Conservation (phyloP, 2,797 vertebrate genomes). For the Ficedula albicollis region DNA sequence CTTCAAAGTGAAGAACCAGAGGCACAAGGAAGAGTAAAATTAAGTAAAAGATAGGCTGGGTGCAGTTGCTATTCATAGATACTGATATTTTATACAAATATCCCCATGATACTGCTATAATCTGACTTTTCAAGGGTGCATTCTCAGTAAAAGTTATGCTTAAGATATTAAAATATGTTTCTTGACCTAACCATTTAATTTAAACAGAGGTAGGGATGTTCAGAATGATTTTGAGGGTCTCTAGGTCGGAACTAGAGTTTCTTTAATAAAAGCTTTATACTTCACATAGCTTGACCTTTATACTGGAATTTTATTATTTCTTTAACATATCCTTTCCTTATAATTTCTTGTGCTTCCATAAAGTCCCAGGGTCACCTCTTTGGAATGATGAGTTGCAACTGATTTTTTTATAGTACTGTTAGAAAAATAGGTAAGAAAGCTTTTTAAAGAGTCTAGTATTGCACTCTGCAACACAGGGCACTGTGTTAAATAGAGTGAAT, state of each 20-base stretch:
- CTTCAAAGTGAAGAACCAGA: not conserved
- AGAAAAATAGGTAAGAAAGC: not conserved
- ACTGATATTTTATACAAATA: not conserved
- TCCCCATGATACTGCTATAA: not conserved
- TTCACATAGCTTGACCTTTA: slow-evolving; percentile 33
- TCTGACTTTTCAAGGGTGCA: not conserved
- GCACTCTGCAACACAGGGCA: not conserved
- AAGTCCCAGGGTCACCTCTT: not conserved
- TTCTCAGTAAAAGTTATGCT: not conserved
- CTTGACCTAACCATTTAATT: not conserved
- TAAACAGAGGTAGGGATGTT: not conserved
- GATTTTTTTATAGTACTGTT: slow-evolving; percentile 12
- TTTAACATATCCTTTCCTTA: slow-evolving; percentile 13
- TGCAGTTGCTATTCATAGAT: not conserved
- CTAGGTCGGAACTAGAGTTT: slow-evolving; percentile 10
- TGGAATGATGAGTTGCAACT: not conserved
- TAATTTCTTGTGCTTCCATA: slow-evolving; percentile 26
- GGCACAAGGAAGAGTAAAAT: not conserved
- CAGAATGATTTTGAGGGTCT: not conserved
- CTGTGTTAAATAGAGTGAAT: not conserved
- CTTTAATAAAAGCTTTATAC: slow-evolving; percentile 40
- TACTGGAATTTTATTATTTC: slow-evolving; percentile 41
- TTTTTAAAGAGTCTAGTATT: not conserved
- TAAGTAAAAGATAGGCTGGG: not conserved
- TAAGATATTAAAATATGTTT: not conserved